These are phyloP conservation scores for Podabrus alpinus DNA, from an alignment of 2,888 invertebrate genomes.

Conservation along the genomic window DNA sequence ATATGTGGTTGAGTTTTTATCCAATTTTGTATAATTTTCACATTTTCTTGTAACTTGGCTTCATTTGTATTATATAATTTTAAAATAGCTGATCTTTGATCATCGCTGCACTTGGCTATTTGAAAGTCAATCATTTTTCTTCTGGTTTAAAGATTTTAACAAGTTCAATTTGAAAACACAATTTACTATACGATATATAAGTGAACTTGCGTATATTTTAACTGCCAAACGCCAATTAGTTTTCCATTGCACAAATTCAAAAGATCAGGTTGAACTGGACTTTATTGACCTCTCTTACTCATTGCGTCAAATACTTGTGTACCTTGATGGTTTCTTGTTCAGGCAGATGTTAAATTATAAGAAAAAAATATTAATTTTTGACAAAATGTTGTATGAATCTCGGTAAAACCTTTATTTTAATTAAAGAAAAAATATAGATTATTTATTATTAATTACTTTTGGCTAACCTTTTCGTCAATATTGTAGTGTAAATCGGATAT, in stretches of 20 bases:
- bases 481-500: too few relatives aligned
- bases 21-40: constrained; percentile 34
- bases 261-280: background rate
- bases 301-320: background rate
- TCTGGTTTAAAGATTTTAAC: background rate
- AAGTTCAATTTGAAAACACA: background rate
- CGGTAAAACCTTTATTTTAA: too few relatives aligned
- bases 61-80: background rate
- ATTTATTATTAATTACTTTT: too few relatives aligned
- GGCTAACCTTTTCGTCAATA: too few relatives aligned
- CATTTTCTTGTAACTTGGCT: background rate
- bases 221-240: background rate
- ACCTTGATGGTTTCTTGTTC: background rate
- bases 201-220: background rate
- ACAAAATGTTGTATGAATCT: too few relatives aligned
- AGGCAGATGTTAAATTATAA: too few relatives aligned
- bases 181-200: background rate
- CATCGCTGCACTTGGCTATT: background rate
- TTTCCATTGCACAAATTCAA: background rate
- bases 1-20: constrained; percentile 41
- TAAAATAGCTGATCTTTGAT: background rate
- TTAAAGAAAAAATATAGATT: too few relatives aligned
- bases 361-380: too few relatives aligned
- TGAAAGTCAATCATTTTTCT: background rate
- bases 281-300: background rate